These are phyloP conservation scores for Dilophus febrilis DNA, from an alignment of 2,888 invertebrate genomes.

Conservation along the genomic window DNA sequence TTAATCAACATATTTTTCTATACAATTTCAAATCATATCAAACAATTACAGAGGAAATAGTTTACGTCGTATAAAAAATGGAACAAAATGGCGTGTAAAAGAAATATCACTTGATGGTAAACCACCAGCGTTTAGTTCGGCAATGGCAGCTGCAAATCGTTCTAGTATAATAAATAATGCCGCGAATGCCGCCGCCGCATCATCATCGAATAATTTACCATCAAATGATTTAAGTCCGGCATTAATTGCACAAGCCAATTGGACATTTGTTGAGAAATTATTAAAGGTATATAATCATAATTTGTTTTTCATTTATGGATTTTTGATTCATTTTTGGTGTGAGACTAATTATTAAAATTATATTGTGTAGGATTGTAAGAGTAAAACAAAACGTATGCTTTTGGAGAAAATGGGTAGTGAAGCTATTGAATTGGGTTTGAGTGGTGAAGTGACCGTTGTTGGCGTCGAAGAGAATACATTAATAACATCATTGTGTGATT, in stretches of 20 bases:
- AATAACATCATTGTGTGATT: constrained; percentile 94
- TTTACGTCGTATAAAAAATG: constrained; percentile 41
- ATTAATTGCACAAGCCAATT: constrained; percentile 88
- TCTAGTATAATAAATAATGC: too few species aligned
- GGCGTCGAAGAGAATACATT: constrained; percentile 93
- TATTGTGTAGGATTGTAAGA: constrained; percentile 59
- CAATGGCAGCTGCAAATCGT: constrained; percentile 11
- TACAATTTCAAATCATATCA: too few species aligned
- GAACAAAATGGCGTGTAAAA: constrained; percentile 43
- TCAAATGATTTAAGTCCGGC: constrained; percentile 49
- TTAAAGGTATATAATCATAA: constrained; percentile 50
- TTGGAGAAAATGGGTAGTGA: constrained; percentile 98
- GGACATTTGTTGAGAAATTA: constrained; percentile 94
- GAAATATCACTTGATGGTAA: constrained; percentile 38
- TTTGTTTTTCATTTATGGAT: too few species aligned
- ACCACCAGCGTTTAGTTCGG: constrained; percentile 16
- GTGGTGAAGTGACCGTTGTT: constrained; percentile 50
- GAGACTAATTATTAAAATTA: too few species aligned
- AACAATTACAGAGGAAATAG: constrained; percentile 30
- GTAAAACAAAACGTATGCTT: constrained; percentile 93
- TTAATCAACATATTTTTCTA: too few species aligned
- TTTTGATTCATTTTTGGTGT: too few species aligned
- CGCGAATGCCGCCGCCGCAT: constrained; percentile 16
- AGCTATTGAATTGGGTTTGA: constrained; percentile 84
- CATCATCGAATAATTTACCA: constrained; percentile 26